Evolutionary conservation across 2,113 vertebrate species (phyloP).

Genomic region (Trogon melanurus): DNA sequence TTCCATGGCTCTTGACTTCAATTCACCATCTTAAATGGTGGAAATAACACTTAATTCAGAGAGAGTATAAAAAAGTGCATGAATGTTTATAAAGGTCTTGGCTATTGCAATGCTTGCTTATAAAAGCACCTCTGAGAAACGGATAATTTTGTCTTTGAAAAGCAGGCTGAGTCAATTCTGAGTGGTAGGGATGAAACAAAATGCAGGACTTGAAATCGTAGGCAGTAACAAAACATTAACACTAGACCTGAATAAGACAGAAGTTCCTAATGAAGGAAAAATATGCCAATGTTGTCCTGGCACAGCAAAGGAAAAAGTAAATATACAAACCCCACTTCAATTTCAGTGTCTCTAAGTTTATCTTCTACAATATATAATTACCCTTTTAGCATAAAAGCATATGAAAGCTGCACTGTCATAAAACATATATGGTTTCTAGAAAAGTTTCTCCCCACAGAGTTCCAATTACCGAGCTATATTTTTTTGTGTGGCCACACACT

Average conservation of each 20-base stretch:
- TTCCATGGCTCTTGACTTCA: neutral
- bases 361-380: neutral
- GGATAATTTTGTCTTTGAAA: neutral
- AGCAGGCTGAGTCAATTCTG: neutral
- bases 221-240: neutral
- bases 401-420: neutral
- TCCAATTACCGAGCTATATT: neutral
- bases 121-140: neutral
- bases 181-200: neutral
- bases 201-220: neutral
- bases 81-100: neutral
- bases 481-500: neutral
- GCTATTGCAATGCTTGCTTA: neutral
- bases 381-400: neutral
- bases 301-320: neutral
- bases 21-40: neutral
- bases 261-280: neutral
- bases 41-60: neutral
- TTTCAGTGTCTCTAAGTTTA: neutral
- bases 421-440: neutral
- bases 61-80: neutral
- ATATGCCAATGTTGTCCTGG: neutral
- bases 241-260: neutral
- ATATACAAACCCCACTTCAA: neutral
- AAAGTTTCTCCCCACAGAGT: neutral